Conservation (phyloP, 2,113 vertebrate genomes). For the Pungitius pungitius region DNA sequence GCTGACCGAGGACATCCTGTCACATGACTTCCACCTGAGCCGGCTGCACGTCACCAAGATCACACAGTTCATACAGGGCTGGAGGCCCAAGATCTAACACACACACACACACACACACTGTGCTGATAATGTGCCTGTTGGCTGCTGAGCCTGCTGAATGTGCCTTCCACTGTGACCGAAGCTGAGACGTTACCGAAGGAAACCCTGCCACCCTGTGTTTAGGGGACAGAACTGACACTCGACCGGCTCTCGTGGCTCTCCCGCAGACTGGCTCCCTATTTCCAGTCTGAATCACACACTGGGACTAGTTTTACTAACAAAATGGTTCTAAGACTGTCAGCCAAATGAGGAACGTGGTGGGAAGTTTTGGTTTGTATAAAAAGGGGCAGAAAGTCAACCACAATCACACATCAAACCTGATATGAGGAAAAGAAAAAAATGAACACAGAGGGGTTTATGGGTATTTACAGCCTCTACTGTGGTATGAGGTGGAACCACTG, state of each 20-base stretch:
- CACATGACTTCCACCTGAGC: slow-evolving; percentile 95
- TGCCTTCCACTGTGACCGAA: slow-evolving; percentile 75
- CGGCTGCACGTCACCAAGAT: slow-evolving; percentile 98
- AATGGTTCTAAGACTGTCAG: slow-evolving; percentile 29
- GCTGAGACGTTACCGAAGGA: slow-evolving; percentile 54
- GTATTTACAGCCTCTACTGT: slow-evolving; percentile 6
- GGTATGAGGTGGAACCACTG: slow-evolving; percentile 9
- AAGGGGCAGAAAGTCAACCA: slow-evolving; percentile 8
- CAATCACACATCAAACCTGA: background rate
- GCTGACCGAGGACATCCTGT: slow-evolving; percentile 96
- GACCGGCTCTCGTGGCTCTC: slow-evolving; percentile 13
- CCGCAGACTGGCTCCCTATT: slow-evolving; percentile 33
- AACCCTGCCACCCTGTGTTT: slow-evolving; percentile 61
- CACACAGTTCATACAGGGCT: slow-evolving; percentile 98
- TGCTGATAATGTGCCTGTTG: slow-evolving; percentile 66
- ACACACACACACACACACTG: slow-evolving; percentile 12
- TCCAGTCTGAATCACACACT: slow-evolving; percentile 63
- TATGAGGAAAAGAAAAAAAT: background rate
- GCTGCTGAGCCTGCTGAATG: slow-evolving; percentile 69
- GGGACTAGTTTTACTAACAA: slow-evolving; percentile 82
- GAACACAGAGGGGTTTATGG: background rate
- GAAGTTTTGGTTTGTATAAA: background rate
- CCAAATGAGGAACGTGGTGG: background rate
- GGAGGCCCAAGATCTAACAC: slow-evolving; percentile 93
- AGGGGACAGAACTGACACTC: slow-evolving; percentile 46